phyloP scores from a whole-genome alignment of 1,140 invertebrate genomes.

The Bombus confusus region DNA sequence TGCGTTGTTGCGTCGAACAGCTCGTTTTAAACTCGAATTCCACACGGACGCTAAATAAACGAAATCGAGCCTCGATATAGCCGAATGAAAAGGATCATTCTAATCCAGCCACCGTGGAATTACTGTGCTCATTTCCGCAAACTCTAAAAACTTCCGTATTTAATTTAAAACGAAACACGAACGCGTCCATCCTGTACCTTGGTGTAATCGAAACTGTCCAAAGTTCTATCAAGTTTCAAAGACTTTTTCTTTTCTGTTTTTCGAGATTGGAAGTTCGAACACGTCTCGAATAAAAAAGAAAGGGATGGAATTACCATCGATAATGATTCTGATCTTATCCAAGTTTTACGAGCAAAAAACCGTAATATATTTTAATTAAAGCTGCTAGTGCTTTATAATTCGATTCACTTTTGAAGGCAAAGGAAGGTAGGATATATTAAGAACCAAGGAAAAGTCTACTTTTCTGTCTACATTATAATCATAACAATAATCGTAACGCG shows the following conservation, averaged over 20 bases:
- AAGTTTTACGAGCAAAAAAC: neutral
- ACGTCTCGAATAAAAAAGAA: neutral
- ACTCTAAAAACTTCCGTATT: neutral
- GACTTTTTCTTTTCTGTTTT: neutral
- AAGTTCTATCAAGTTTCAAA: conserved; percentile 5
- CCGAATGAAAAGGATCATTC: conserved; percentile 20
- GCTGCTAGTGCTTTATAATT: too few relatives aligned
- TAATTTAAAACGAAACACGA: conserved; percentile 38
- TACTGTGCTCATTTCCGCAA: neutral
- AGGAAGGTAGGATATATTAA: neutral
- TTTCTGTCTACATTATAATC: neutral
- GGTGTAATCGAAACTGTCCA: conserved; percentile 36
- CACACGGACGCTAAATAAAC: conserved; percentile 17
- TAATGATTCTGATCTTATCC: neutral
- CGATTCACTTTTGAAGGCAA: neutral
- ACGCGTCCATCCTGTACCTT: neutral
- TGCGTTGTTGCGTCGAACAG: neutral
- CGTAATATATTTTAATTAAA: neutral
- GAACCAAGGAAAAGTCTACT: too few relatives aligned
- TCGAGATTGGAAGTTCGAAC: neutral
- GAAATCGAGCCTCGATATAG: neutral
- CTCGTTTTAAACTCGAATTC: conserved; percentile 5
- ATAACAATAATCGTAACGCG: neutral
- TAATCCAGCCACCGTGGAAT: neutral
- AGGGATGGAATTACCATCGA: neutral